Evolutionary conservation across 2,113 vertebrate species (phyloP), one percentile per base, ranked within the genome.

Genomic region (Crypturellus undulatus): DNA sequence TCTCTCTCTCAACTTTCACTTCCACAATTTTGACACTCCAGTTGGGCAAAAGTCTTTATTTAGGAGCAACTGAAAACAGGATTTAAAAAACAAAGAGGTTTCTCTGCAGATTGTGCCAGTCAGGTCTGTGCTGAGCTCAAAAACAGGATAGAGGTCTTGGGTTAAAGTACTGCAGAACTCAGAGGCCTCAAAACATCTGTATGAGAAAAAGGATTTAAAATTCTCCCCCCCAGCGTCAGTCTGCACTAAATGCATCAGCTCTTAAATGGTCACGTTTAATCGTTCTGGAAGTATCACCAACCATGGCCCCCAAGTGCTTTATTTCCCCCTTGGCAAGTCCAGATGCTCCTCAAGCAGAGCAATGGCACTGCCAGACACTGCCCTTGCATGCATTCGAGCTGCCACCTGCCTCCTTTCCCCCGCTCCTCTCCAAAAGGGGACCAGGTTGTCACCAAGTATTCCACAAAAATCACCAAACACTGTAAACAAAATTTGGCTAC

Each of bases 351-450:
- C 42, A 62, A 12, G 20, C 6, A 63, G 49, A 60, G 5, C 8
- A 3, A 75, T 20, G 45, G 59, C 59, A 62, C 12, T 11, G 15
- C 34, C 10, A 12, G 19, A n/a, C 20, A 19, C 47, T 38, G 34
- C 26, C 22, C 10, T 20, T 38, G 47, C 34, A 19, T 17, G 12
- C 25, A 8, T 24, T 32, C 38, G 8, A 24, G 18, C 34, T 71
- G 34, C 49, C 26, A 12, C 26, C 4, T 1, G 0, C 1, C 36
- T 4, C 6, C 11, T 4, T 28, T 38, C 12, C 42, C 17, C 59
- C 15, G 3, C 36, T 12, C 6, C 8, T 73, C 0, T 0, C 14
- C 34, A 63, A 4, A 0, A 1, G 22, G 49, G 65, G 8, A 18
- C 16, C 17, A 32, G 89, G 42, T 2, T 26, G 22, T 14, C 20